Evolutionary conservation across 2,888 invertebrate species (phyloP).

Genomic region (Silvanus unidentatus): DNA sequence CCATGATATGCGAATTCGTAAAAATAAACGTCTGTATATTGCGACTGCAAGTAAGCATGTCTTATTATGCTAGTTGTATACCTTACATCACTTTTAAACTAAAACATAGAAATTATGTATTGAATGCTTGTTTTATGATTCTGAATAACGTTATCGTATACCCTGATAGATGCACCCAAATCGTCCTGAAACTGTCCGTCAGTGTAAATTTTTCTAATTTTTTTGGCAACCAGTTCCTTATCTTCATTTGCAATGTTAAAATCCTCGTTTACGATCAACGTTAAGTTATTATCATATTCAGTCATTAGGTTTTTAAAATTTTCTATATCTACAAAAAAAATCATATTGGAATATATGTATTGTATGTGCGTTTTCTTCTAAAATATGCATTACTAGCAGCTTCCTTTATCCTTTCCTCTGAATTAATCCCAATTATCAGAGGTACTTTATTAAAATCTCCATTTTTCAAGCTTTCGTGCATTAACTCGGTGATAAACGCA

Average conservation of each 20-base stretch:
- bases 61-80: background rate
- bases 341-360: too few relatives aligned
- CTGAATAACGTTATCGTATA: background rate
- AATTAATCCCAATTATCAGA: background rate
- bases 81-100: background rate
- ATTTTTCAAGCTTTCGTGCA: background rate
- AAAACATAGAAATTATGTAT: background rate
- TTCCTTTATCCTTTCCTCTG: background rate
- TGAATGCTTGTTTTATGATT: background rate
- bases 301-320: background rate
- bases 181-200: background rate
- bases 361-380: background rate
- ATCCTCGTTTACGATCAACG: background rate
- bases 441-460: constrained; percentile 2
- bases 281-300: background rate
- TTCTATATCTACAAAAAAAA: background rate
- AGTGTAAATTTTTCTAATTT: too few relatives aligned
- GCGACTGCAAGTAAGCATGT: constrained; percentile 6
- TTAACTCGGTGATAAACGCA: constrained; percentile 3
- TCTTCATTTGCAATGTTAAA: background rate
- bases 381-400: background rate
- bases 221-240: too few relatives aligned
- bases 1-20: constrained; percentile 16
- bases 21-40: constrained; percentile 11
- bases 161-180: background rate